phyloP scores from a whole-genome alignment of 53 echinoderm and acorn worm genomes.

The Luidia sarsii region DNA sequence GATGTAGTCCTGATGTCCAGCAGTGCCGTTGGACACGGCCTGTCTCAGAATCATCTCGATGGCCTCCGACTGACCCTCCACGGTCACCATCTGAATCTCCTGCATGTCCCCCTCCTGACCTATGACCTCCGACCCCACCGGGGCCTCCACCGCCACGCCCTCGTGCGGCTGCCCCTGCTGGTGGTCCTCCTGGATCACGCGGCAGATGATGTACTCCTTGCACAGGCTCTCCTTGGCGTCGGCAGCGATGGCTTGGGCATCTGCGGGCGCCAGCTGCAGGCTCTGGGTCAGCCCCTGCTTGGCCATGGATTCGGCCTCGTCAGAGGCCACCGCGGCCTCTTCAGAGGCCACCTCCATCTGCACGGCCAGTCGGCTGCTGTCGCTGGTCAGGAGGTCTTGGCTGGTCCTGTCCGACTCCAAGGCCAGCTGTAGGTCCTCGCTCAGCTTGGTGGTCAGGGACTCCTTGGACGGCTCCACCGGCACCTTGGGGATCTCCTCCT shows the following conservation, averaged over 20 bases:
- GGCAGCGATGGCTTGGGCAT: background rate
- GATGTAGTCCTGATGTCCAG: slow-evolving; percentile 21
- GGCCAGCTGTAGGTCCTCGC: slow-evolving; percentile 13
- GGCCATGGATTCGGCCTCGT: background rate
- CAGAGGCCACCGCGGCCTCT: background rate
- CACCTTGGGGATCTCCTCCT: background rate
- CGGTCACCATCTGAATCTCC: slow-evolving; percentile 43
- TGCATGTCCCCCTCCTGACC: background rate
- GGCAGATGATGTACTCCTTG: slow-evolving; percentile 38
- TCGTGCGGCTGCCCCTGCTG: background rate
- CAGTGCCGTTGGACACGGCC: slow-evolving; percentile 9
- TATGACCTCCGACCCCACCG: slow-evolving; percentile 1
- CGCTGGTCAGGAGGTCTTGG: background rate
- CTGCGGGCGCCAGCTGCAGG: background rate
- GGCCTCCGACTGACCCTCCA: slow-evolving; percentile 14
- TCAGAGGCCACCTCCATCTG: background rate
- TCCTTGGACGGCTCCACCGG: background rate
- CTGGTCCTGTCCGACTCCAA: background rate
- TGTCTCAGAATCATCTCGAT: slow-evolving; percentile 42
- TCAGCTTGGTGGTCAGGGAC: background rate
- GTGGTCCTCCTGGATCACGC: slow-evolving; percentile 18
- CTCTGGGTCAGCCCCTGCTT: no score
- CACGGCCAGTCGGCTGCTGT: background rate
- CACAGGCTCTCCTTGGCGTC: background rate
- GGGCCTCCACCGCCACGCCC: background rate